A percentile compares a stretch with the other conserved stretches of the same genome.
These are phyloP conservation scores for Clarias platycephalus DNA, from an alignment of 2,797 vertebrate species.

Conservation along the genomic window DNA sequence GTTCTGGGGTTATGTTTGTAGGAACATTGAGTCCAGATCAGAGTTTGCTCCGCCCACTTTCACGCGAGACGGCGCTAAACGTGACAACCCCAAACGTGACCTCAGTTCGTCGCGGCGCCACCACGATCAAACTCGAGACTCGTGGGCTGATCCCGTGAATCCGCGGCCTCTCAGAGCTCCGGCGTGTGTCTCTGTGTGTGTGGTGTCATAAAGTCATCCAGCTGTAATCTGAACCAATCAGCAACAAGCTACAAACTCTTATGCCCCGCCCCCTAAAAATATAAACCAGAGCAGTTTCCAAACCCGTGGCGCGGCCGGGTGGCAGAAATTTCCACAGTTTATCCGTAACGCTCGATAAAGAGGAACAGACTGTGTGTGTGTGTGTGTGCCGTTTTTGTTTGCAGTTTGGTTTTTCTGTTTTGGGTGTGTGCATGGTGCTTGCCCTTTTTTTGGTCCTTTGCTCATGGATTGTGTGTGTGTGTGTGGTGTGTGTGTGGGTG, in stretches of 20 bases:
- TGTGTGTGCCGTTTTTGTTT: conserved; percentile 29
- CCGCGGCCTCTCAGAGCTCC: too few species aligned
- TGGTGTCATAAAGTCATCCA: too few species aligned
- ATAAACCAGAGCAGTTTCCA: not conserved
- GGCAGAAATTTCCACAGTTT: not conserved
- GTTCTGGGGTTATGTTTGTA: not conserved
- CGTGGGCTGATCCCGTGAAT: too few species aligned
- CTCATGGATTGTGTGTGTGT: conserved; percentile 26
- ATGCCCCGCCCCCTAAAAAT: not conserved
- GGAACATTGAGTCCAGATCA: not conserved
- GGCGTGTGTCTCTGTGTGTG: too few species aligned
- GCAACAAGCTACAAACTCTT: not conserved
- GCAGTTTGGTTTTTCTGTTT: conserved; percentile 21
- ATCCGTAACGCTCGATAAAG: not conserved
- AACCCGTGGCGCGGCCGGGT: not conserved
- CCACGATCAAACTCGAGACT: too few species aligned
- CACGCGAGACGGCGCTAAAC: too few species aligned
- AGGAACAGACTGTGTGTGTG: conserved; percentile 22
- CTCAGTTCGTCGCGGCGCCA: too few species aligned
- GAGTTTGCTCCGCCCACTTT: too few species aligned
- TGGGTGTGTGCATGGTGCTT: not conserved
- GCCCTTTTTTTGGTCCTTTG: not conserved
- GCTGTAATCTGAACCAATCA: not conserved
- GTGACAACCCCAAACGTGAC: too few species aligned
- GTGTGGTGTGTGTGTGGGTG: conserved; percentile 13